A percentile compares a stretch with the other conserved stretches of the same genome.
These are phyloP conservation scores for Sus scrofa DNA, from an alignment of 2,113 vertebrate species.

Conservation along the genomic window DNA sequence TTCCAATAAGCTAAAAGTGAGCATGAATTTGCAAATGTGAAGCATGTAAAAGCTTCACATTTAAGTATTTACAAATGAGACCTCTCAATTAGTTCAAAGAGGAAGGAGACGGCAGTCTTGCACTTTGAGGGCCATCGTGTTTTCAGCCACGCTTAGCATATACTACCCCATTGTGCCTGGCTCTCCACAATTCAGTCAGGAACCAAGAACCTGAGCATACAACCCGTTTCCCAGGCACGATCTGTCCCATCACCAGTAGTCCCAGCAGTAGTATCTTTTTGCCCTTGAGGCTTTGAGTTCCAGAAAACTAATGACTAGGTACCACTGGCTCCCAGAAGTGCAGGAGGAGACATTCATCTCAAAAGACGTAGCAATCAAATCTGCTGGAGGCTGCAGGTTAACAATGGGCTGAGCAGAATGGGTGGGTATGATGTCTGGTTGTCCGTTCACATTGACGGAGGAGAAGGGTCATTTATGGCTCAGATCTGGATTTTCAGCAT, in stretches of 20 bases:
- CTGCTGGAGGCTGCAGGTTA: not conserved
- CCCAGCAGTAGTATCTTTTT: not conserved
- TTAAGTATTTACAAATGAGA: constrained; percentile 10
- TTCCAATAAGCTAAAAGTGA: not conserved
- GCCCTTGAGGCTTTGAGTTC: not conserved
- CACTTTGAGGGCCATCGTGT: not conserved
- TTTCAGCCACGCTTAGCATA: not conserved
- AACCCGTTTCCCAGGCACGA: not conserved
- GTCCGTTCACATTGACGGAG: not conserved
- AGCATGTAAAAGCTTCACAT: not conserved
- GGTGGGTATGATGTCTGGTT: not conserved
- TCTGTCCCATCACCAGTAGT: not conserved
- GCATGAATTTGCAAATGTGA: not conserved
- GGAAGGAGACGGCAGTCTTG: not conserved
- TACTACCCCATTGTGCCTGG: not conserved
- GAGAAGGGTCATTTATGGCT: not conserved
- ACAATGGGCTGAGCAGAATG: not conserved
- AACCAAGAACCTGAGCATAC: not conserved
- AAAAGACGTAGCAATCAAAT: not conserved
- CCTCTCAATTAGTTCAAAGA: not conserved
- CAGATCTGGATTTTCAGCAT: not conserved
- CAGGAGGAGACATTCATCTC: not conserved
- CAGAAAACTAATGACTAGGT: not conserved
- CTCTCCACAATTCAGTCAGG: not conserved
- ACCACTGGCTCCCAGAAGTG: not conserved